Evolutionary conservation across 2,113 vertebrate species (phyloP), one percentile per base, ranked within the genome.

Genomic region (Cacatua alba): DNA sequence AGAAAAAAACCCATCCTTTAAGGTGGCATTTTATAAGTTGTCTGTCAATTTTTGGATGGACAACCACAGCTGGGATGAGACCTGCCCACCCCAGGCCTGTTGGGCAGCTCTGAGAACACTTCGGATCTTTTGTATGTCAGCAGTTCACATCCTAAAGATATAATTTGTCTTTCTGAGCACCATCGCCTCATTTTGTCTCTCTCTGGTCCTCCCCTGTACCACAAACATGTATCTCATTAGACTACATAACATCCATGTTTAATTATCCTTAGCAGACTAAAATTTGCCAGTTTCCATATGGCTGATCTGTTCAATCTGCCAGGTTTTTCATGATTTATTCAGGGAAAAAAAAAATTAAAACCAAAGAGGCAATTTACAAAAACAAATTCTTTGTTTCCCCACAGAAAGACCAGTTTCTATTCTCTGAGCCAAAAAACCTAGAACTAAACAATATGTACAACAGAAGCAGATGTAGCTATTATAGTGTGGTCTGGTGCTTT

Each of bases 321-420:
- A 91, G 83, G 69, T 93, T 96, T 93, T 82, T 78, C 90, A 81
- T 95, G 68, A 95, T 88, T 93, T 97, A 95, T 92, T 89, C 90
- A 55, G 74, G 10, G 10, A 28, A 52, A 52, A 5, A 7, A 1
- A 19, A 41, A 65, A 68, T 83, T 86, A 84, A 92, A 77, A 51
- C 16, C 55, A 57, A 57, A n/a, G 55, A 57, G 69, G 83, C 69
- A 93, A 96, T 97, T 96, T 97, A 95, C 93, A 81, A 96, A 95
- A 97, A 92, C 90, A 96, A 93, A 91, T 95, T 96, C 93, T 97
- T 97, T 96, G 95, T 88, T 97, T 96, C 93, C 93, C 83, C 95
- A 92, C 92, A 96, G 91, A 96, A 97, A 95, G 91, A 85, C 90
- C 91, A 88, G 87, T 96, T 96, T 82, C 94, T 97, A 94, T 91